Evolutionary conservation across 2,113 vertebrate genomes (phyloP).

Genomic region (Erythrolamprus reginae): DNA sequence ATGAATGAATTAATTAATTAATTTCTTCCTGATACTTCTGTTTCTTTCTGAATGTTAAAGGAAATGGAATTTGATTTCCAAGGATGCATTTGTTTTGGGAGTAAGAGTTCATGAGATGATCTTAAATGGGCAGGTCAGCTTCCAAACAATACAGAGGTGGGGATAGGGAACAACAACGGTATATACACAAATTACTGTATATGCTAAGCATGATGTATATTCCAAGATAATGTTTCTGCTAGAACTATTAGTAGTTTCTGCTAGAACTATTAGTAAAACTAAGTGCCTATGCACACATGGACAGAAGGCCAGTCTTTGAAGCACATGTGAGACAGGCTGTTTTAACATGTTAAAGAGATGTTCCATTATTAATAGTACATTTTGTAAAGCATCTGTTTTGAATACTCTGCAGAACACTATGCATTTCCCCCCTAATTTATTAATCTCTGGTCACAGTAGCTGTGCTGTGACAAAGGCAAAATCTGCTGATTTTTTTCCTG

Average conservation of each 20-base stretch:
- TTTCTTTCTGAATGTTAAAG: too few species aligned
- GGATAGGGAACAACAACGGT: too few species aligned
- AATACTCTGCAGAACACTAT: not conserved
- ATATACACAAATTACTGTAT: too few species aligned
- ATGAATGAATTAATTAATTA: too few species aligned
- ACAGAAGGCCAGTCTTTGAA: not conserved
- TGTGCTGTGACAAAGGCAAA: too few species aligned
- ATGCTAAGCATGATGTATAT: not conserved
- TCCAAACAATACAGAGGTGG: too few species aligned
- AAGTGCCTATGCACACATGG: not conserved
- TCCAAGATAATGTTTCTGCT: not conserved
- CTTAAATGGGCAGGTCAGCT: too few species aligned
- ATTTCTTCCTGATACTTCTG: too few species aligned
- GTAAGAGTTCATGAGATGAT: too few species aligned
- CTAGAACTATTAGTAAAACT: not conserved
- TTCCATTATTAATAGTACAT: not conserved
- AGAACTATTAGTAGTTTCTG: not conserved
- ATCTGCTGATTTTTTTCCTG: not conserved
- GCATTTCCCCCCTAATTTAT: not conserved
- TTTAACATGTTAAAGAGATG: not conserved
- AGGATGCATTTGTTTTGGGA: too few species aligned
- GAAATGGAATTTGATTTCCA: too few species aligned
- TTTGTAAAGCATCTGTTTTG: not conserved
- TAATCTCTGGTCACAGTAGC: not conserved
- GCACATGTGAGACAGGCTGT: not conserved